A percentile compares a stretch with the other conserved stretches of the same genome.
Conservation (phyloP, 2,113 vertebrate species). For the Bostrychus sinensis region DNA sequence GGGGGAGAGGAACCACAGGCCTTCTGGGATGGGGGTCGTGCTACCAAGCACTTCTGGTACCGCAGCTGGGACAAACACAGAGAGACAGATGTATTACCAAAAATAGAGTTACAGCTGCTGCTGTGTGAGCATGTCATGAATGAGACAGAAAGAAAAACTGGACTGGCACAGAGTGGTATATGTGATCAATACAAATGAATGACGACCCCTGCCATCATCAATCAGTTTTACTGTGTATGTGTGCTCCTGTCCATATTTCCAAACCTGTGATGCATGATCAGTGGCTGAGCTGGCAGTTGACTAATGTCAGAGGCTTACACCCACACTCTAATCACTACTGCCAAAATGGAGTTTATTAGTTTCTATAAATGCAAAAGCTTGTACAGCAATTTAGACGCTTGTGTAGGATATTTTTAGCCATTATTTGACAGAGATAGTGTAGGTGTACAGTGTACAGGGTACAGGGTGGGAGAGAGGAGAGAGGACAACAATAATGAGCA, state of each 20-base stretch:
- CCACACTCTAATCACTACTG: slow-evolving; percentile 5
- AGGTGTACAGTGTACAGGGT: too few relatives aligned
- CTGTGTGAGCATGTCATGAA: neutral
- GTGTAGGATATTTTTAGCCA: too few relatives aligned
- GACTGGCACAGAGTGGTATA: slow-evolving; percentile 24
- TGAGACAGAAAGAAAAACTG: neutral
- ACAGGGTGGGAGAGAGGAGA: too few relatives aligned
- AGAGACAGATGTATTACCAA: slow-evolving; percentile 19
- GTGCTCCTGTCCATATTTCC: slow-evolving; percentile 39
- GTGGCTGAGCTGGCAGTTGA: slow-evolving; percentile 38
- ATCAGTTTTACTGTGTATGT: slow-evolving; percentile 42
- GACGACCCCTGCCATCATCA: slow-evolving; percentile 51
- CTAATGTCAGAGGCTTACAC: slow-evolving; percentile 35
- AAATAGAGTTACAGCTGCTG: slow-evolving; percentile 51
- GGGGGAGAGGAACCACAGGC: slow-evolving; percentile 86
- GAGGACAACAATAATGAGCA: too few relatives aligned
- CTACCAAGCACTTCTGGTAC: slow-evolving; percentile 98
- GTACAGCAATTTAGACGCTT: too few relatives aligned
- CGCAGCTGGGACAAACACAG: slow-evolving; percentile 80
- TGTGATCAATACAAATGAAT: slow-evolving; percentile 68
- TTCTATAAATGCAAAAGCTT: too few relatives aligned
- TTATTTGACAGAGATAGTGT: too few relatives aligned
- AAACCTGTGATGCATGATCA: slow-evolving; percentile 55
- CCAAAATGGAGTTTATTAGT: neutral
- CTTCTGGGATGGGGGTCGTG: slow-evolving; percentile 92